Evolutionary conservation across 2,888 invertebrate species (phyloP).

Genomic region (Coenonympha glycerion): DNA sequence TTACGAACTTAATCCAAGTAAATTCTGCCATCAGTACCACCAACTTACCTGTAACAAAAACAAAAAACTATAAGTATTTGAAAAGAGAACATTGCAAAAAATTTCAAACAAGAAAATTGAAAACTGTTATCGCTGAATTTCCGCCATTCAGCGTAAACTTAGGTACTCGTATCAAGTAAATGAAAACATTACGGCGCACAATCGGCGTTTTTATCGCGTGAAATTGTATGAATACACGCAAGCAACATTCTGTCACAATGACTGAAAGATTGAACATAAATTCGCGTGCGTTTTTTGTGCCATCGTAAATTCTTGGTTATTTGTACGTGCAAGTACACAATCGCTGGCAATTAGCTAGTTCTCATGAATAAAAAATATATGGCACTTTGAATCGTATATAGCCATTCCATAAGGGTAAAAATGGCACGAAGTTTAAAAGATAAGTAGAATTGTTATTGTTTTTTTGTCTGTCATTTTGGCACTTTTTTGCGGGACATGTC

Average conservation of each 20-base stretch:
- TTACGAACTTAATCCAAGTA: background rate
- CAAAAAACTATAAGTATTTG: constrained; percentile 26
- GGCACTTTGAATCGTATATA: constrained; percentile 1
- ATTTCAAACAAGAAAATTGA: constrained; percentile 41
- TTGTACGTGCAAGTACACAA: constrained; percentile 8
- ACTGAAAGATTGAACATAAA: constrained; percentile 12
- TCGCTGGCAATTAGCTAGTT: constrained; percentile 9
- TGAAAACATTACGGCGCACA: constrained; percentile 37
- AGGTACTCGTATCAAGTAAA: constrained; percentile 30
- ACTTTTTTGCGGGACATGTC: background rate
- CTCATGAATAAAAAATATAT: constrained; percentile 1
- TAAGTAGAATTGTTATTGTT: constrained; percentile 5
- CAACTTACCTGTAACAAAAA: constrained; percentile 58
- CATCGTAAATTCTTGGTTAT: constrained; percentile 12
- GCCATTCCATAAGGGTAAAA: background rate
- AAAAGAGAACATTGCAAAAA: constrained; percentile 29
- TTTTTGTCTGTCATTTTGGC: constrained; percentile 1
- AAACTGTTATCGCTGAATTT: constrained; percentile 57
- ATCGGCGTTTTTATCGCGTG: constrained; percentile 3
- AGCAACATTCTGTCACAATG: constrained; percentile 21
- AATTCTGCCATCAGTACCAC: constrained; percentile 27
- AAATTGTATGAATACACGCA: constrained; percentile 12
- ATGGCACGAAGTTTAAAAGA: constrained; percentile 1
- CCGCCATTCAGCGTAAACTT: constrained; percentile 42
- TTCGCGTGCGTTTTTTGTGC: constrained; percentile 12